A percentile compares a stretch with the other conserved stretches of the same genome.
phyloP scores from a whole-genome alignment of 1,140 invertebrate genomes.

The Zaprionus tsacasi region DNA sequence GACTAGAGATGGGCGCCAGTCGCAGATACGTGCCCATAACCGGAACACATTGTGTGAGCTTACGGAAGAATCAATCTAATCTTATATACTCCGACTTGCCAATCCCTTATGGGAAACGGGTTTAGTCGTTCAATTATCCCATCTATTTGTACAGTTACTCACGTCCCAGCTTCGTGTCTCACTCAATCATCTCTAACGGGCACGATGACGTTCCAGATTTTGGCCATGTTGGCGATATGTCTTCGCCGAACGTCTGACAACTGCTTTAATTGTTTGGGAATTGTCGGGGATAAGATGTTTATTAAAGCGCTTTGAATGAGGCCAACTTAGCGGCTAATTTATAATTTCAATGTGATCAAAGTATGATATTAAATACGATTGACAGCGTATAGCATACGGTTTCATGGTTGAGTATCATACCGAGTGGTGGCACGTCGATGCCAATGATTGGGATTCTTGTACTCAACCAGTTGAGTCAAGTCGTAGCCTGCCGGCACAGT shows the following conservation, averaged over 20 bases:
- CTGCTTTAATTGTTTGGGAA: constrained; percentile 33
- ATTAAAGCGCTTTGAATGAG: constrained; percentile 12
- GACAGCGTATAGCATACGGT: neutral
- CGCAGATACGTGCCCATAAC: constrained; percentile 20
- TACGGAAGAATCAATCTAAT: neutral
- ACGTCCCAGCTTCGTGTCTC: neutral
- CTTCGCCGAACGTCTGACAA: constrained; percentile 55
- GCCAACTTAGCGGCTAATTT: neutral
- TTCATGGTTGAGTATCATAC: constrained; percentile 15
- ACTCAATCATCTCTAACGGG: constrained; percentile 5
- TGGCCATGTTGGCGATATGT: constrained; percentile 67
- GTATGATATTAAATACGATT: constrained; percentile 8
- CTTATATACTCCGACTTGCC: neutral
- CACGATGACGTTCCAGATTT: constrained; percentile 6
- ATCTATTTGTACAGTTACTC: neutral
- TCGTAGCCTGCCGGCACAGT: constrained; percentile 56
- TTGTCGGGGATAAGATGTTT: constrained; percentile 26
- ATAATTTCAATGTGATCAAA: neutral
- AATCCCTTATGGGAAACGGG: neutral
- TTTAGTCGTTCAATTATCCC: too few relatives aligned
- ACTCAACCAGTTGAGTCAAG: constrained; percentile 33
- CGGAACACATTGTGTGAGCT: neutral
- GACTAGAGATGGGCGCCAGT: constrained; percentile 40
- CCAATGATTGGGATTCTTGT: constrained; percentile 62
- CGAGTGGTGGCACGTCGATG: constrained; percentile 32